Evolutionary conservation across 1,140 invertebrate genomes (phyloP), one percentile per base, ranked within the genome.

Genomic region (Philopotamus ludificatus): DNA sequence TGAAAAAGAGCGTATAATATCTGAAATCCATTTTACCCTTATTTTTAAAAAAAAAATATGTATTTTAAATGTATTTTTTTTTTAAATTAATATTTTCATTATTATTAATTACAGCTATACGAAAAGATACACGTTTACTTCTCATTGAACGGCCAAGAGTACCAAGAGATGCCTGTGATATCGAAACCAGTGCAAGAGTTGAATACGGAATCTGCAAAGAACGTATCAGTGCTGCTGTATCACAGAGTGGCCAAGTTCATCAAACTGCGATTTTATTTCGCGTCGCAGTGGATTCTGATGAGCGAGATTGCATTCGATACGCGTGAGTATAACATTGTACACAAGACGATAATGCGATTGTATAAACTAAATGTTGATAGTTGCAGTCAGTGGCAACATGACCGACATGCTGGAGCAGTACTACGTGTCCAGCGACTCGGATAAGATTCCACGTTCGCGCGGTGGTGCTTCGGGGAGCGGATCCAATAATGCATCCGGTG

Each of bases 281-380:
- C 88, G 39, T 82, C 89, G n/a, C 87, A 88, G 72, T 95, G 93
- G 93, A 86, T 97, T 54, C 81, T 96, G 47, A 86, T 97, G 66
- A 94, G 92, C 74, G 94, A 96, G 80, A 83, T 95, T 61, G 85
- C 84, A 2, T 92, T 92, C 70, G 85, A 89, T 68, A 89, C 89
- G n/a, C 80, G 89, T 89, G 81, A 84, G 82, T 20, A 8, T 15
- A 47, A 8, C 18, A 34, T 34, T 34, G 28, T 34, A n/a, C n/a
- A n/a, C n/a, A n/a, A n/a, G n/a, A n/a, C n/a, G n/a, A n/a, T n/a
- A n/a, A n/a, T n/a, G n/a, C 12, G 28, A 7, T 34, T 34, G 28
- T 34, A 12, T 34, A 4, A 34, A n/a, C n/a, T n/a, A n/a, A n/a
- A n/a, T n/a, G 2, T 68, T 74, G 74, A 3, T 69, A 78, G 76